A percentile compares a stretch with the other conserved stretches of the same genome.
Evolutionary conservation across 1,140 invertebrate species (phyloP).

Genomic region (Platyscapa corneri): DNA sequence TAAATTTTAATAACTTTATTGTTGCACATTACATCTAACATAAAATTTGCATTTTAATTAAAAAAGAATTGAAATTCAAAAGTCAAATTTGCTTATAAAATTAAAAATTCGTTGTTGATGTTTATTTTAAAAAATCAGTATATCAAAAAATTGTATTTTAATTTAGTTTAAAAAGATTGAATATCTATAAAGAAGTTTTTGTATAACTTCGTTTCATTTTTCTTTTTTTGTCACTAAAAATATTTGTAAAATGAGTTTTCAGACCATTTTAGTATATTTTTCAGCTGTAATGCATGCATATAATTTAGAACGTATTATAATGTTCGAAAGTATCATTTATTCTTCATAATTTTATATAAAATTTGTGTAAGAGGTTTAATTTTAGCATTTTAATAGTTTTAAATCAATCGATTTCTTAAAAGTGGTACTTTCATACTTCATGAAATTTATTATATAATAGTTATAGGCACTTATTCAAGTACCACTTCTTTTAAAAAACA

Average conservation of each 20-base stretch:
- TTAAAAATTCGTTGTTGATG: not conserved
- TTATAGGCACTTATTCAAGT: slow-evolving; percentile 2
- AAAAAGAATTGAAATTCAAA: not conserved
- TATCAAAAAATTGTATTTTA: not conserved
- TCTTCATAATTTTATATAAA: not conserved
- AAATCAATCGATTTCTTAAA: not conserved
- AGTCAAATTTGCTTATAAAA: not conserved
- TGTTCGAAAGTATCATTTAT: not conserved
- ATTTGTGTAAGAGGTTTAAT: not conserved
- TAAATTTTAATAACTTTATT: not conserved
- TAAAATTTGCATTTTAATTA: not conserved
- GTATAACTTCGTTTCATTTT: not conserved
- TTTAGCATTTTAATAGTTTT: not conserved
- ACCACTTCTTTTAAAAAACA: not conserved
- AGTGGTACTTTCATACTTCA: not conserved
- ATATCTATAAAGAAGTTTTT: not conserved
- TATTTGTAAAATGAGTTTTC: not conserved
- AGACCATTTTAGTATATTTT: too few relatives aligned
- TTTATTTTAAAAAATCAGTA: not conserved
- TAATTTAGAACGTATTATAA: not conserved
- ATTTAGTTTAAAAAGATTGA: not conserved
- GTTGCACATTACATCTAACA: not conserved
- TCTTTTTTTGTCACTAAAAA: not conserved
- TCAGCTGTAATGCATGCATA: not conserved
- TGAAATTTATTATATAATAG: not conserved